A percentile compares a stretch with the other conserved stretches of the same genome.
phyloP scores from a whole-genome alignment of 2,888 invertebrate genomes.

The Prenolepis imparis region DNA sequence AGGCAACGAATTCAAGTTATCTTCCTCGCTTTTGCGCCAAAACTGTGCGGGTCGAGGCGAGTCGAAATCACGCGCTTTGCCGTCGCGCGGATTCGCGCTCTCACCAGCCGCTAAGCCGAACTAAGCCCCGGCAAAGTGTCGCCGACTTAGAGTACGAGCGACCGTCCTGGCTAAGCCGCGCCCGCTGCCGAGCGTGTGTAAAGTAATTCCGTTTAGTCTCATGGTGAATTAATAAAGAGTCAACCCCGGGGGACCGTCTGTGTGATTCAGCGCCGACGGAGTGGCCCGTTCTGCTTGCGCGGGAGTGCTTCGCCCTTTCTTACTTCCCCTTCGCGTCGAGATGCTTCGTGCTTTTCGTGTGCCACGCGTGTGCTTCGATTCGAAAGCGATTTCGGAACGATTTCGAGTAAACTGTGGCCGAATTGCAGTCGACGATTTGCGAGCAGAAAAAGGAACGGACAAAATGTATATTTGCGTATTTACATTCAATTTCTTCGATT shows the following conservation, averaged over 20 bases:
- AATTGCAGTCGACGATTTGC: constrained; percentile 29
- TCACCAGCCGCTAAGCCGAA: constrained; percentile 66
- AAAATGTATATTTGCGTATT: constrained; percentile 73
- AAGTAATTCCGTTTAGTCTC: constrained; percentile 78
- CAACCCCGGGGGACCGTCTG: constrained; percentile 49
- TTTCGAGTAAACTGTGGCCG: constrained; percentile 37
- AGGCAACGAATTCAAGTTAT: constrained; percentile 16
- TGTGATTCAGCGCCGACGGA: constrained; percentile 31
- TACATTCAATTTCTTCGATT: constrained; percentile 82
- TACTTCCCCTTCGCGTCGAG: not conserved
- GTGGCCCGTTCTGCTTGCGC: constrained; percentile 28
- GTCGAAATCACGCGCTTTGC: constrained; percentile 20
- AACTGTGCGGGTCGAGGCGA: constrained; percentile 7
- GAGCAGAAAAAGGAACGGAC: not conserved
- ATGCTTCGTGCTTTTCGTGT: constrained; percentile 17
- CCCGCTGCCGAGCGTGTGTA: constrained; percentile 50
- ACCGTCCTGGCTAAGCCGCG: constrained; percentile 40
- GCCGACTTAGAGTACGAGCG: constrained; percentile 60
- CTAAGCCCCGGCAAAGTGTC: constrained; percentile 66
- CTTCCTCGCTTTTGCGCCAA: constrained; percentile 34
- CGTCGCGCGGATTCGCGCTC: constrained; percentile 56
- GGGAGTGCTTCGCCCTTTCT: constrained; percentile 8
- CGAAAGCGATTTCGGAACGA: constrained; percentile 42
- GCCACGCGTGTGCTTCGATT: constrained; percentile 26
- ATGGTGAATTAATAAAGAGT: constrained; percentile 82